Conservation (phyloP, 2,113 vertebrate species). For the Copsychus sechellarum region DNA sequence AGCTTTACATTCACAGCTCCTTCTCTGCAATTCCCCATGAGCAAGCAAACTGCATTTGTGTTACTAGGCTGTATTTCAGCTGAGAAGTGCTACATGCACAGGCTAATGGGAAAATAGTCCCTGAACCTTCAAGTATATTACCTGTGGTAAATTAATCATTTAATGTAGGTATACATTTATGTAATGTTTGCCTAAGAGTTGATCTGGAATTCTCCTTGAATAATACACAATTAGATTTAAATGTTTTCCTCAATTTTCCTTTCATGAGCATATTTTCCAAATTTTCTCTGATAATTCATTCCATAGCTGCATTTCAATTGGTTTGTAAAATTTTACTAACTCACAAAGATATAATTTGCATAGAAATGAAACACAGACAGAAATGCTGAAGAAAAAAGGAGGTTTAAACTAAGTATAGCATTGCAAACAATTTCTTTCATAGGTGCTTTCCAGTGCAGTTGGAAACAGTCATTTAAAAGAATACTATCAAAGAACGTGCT, state of each 20-base stretch:
- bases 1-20: neutral
- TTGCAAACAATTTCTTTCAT: conserved; percentile 62
- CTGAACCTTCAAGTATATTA: conserved; percentile 42
- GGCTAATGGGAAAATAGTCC: conserved; percentile 53
- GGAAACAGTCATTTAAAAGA: conserved; percentile 66
- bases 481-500: conserved; percentile 54
- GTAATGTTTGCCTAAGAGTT: conserved; percentile 39
- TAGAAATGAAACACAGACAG: conserved; percentile 61
- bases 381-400: conserved; percentile 43
- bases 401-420: conserved; percentile 52
- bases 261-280: conserved; percentile 47
- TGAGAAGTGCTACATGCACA: neutral
- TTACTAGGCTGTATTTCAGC: conserved; percentile 35
- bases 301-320: conserved; percentile 43
- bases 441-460: conserved; percentile 63
- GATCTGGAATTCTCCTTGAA: conserved; percentile 48
- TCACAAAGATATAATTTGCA: conserved; percentile 64
- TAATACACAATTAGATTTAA: conserved; percentile 59
- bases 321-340: conserved; percentile 61
- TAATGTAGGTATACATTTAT: conserved; percentile 60
- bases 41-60: neutral
- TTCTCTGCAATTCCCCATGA: neutral
- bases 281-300: conserved; percentile 52
- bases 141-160: conserved; percentile 60
- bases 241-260: conserved; percentile 57